A percentile compares a stretch with the other conserved stretches of the same genome.
These are phyloP conservation scores for Augochlora pura DNA, from an alignment of 1,140 invertebrate genomes.

Conservation along the genomic window DNA sequence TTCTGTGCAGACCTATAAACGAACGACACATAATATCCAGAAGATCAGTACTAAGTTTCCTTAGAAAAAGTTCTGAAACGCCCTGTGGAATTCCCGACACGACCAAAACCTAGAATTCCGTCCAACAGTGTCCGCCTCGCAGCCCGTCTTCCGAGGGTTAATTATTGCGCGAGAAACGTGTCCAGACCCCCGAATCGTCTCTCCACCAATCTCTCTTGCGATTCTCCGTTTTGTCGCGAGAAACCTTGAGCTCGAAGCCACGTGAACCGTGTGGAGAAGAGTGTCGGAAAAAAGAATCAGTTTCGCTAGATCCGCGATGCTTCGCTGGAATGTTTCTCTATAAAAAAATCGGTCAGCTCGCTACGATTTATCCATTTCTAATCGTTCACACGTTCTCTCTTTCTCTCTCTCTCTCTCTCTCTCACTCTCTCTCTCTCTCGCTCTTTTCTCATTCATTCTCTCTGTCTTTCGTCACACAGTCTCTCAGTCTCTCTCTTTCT, in stretches of 20 bases:
- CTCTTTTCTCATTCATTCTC: constrained; percentile 6
- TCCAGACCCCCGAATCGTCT: neutral
- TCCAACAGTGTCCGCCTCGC: too few species aligned
- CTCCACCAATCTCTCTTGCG: neutral
- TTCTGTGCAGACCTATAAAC: too few species aligned
- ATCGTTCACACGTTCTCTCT: neutral
- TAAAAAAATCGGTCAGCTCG: constrained; percentile 32
- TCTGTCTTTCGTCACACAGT: neutral
- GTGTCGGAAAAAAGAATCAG: neutral
- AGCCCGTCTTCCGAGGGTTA: too few species aligned
- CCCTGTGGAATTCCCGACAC: too few species aligned
- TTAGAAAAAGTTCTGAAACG: too few species aligned
- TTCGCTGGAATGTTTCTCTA: constrained; percentile 6
- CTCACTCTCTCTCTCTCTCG: too few species aligned
- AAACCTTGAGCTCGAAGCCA: constrained; percentile 5
- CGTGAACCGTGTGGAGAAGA: constrained; percentile 9
- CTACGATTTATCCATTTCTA: constrained; percentile 15
- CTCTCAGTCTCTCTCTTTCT: neutral
- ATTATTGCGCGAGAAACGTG: too few species aligned
- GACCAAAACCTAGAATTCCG: too few species aligned
- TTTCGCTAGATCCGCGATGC: constrained; percentile 14
- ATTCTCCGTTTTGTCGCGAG: neutral
- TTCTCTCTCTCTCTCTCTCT: neutral
- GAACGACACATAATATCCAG: too few species aligned
- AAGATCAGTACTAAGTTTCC: too few species aligned